Percentiles rank a stretch among this genome's conserved stretches.
These are phyloP conservation scores for Agonopterix subpropinquella DNA, from an alignment of 2,888 invertebrate species.

Conservation along the genomic window DNA sequence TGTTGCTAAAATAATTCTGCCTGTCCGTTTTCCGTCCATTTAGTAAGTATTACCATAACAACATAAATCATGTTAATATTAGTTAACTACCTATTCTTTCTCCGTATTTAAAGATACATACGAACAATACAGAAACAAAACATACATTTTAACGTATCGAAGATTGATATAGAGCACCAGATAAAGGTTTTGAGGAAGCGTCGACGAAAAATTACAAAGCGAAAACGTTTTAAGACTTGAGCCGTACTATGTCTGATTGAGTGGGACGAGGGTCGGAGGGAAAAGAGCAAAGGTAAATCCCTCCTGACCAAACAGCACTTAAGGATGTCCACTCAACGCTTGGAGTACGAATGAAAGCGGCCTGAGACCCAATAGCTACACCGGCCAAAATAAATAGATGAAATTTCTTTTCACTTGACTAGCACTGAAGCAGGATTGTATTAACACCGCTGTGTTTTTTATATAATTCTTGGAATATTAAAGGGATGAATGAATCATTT, in stretches of 20 bases:
- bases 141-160: too few species aligned
- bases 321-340: constrained; percentile 66
- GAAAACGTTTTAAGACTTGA: constrained; percentile 42
- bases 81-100: too few species aligned
- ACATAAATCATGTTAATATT: too few species aligned
- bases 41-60: too few species aligned
- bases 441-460: constrained; percentile 20
- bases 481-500: too few species aligned
- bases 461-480: too few species aligned
- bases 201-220: constrained; percentile 39
- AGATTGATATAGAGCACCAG: too few species aligned
- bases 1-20: too few species aligned
- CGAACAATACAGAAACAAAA: too few species aligned
- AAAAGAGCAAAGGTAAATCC: constrained; percentile 73
- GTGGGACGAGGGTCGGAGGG: constrained; percentile 49
- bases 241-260: constrained; percentile 52
- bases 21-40: too few species aligned
- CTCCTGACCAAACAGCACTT: constrained; percentile 69
- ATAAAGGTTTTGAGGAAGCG: not conserved
- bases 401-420: constrained; percentile 44
- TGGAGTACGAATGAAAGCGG: constrained; percentile 49
- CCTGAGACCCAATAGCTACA: constrained; percentile 29
- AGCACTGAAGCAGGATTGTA: constrained; percentile 22
- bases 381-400: constrained; percentile 56
- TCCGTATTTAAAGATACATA: too few species aligned